Evolutionary conservation across 2,888 invertebrate species (phyloP).

Genomic region (Tholera decimalis): DNA sequence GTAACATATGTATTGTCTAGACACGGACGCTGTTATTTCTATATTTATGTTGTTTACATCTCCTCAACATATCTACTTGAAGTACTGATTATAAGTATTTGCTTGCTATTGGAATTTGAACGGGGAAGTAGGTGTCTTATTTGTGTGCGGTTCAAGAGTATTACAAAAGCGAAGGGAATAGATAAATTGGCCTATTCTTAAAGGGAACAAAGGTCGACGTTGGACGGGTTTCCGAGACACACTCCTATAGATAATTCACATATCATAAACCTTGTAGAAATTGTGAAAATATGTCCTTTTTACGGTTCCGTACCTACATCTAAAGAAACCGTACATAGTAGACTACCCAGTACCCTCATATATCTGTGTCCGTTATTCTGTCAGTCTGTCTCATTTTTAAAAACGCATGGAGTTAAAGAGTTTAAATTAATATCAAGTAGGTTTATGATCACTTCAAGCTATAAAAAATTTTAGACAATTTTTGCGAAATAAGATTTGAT

Average conservation of each 20-base stretch:
- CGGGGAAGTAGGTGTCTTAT: slow-evolving; percentile 36
- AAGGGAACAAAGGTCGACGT: slow-evolving; percentile 37
- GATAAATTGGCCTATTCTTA: slow-evolving; percentile 21
- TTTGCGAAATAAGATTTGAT: no score
- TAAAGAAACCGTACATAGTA: no score
- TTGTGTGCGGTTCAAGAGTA: slow-evolving; percentile 23
- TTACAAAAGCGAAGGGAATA: slow-evolving; percentile 17
- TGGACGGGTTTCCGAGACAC: background rate
- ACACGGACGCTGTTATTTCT: slow-evolving; percentile 38
- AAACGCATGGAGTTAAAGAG: no score
- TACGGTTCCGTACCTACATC: no score
- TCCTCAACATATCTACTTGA: slow-evolving; percentile 26
- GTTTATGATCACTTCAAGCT: no score
- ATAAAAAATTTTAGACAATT: no score
- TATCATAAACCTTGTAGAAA: background rate
- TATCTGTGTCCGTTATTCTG: no score
- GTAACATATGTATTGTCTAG: slow-evolving; percentile 27
- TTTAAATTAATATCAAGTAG: no score
- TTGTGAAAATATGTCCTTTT: background rate
- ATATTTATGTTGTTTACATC: slow-evolving; percentile 51
- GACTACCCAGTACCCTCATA: no score
- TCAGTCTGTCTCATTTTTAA: no score
- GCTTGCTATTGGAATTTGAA: slow-evolving; percentile 51
- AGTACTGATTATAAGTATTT: slow-evolving; percentile 27
- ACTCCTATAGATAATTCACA: background rate